Evolutionary conservation across 1,140 invertebrate genomes (phyloP).

Genomic region (Papilio polyxenes): DNA sequence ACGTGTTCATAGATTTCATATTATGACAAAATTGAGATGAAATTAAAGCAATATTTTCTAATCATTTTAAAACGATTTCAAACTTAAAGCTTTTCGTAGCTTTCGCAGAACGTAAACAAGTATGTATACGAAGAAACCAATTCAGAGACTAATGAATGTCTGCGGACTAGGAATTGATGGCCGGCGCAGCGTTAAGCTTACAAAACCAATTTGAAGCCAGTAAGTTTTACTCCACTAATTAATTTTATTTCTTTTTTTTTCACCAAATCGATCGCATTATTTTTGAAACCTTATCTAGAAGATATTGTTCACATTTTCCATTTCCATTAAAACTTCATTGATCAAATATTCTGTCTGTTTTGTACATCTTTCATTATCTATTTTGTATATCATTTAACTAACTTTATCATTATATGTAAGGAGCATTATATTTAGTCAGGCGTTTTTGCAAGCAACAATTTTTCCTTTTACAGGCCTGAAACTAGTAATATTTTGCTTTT

Average conservation of each 20-base stretch:
- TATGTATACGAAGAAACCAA: background rate
- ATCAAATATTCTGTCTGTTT: background rate
- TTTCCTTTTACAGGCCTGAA: background rate
- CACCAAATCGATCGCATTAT: background rate
- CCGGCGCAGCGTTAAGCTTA: constrained; percentile 17
- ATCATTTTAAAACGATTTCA: background rate
- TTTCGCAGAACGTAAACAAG: constrained; percentile 4
- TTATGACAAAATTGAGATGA: background rate
- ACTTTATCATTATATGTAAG: too few relatives aligned
- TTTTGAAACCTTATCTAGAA: background rate
- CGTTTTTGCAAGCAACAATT: background rate
- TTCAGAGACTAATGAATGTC: constrained; percentile 24
- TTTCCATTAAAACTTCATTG: background rate
- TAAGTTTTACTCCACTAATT: constrained; percentile 12
- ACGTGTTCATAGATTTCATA: background rate
- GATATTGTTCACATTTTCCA: background rate
- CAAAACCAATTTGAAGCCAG: constrained; percentile 24
- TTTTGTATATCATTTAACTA: background rate
- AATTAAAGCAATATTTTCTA: background rate
- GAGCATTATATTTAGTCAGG: background rate
- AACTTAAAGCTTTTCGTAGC: background rate
- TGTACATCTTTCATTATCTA: background rate
- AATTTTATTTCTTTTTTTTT: constrained; percentile 10
- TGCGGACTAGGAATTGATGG: constrained; percentile 22
- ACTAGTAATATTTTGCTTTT: background rate